Evolutionary conservation across 2,797 vertebrate species (phyloP), one percentile per base, ranked within the genome.

Genomic region (Chelidonichthys spinosus): DNA sequence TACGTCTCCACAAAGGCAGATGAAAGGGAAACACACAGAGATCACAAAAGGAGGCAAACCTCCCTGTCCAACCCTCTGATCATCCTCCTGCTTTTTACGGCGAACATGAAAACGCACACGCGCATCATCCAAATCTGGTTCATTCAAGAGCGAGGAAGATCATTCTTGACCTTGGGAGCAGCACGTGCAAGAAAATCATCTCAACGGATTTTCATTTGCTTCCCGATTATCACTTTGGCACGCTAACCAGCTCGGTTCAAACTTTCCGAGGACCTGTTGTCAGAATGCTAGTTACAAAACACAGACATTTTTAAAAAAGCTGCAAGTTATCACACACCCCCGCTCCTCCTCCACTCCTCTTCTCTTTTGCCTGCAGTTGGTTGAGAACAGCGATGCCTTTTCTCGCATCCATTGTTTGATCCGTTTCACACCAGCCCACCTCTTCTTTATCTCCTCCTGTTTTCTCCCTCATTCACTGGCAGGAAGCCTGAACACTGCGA

Each of bases 361-460:
- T 87, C 89, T 87, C 75, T 76, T 87, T 80, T 76, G 81, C 90
- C 82, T 76, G 76, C 79, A 80, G 76, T 90, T 81, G 87, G 85
- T 85, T 76, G 80, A 79, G 85, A 91, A 81, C 87, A 86, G 87
- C 83, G 66, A 82, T 73, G 81, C 79, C 83, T 90, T 59, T 90
- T 89, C 89, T 88, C 91, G 87, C 87, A 89, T 90, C 81, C 86
- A 88, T 91, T 91, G 91, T 92, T 91, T 91, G 88, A 92, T 91
- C 89, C 85, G 66, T 90, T 90, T 92, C 90, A 90, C 90, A 91
- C 90, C 89, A 76, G 78, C 89, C 90, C 92, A 91, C 91, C 84
- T 86, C 89, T 91, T 87, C 81, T 89, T 87, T 87, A 83, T 91
- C 90, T 90, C 87, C 88, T 87, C 84, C 85, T 90, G 88, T 85